These are phyloP conservation scores for Chydorus sphaericus DNA, from an alignment of 2,888 invertebrate species.

Conservation along the genomic window DNA sequence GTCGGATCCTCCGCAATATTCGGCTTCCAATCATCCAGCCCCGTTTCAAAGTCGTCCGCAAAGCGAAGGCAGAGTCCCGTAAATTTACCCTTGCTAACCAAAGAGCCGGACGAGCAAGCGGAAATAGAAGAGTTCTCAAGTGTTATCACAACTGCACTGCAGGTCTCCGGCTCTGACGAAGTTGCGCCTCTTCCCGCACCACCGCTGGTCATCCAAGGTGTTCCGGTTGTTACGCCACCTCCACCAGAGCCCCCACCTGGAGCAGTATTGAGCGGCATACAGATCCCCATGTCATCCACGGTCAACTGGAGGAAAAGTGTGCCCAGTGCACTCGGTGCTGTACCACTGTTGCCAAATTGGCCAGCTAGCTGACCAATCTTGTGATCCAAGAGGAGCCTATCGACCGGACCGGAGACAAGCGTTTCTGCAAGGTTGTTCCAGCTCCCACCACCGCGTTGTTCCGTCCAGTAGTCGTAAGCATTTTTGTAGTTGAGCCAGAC, in stretches of 20 bases:
- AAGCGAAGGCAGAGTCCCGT: conserved; percentile 84
- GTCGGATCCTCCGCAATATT: conserved; percentile 52
- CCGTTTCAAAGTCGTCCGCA: conserved; percentile 93
- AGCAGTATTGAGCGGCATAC: conserved; percentile 73
- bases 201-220: conserved; percentile 32
- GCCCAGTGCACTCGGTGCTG: conserved; percentile 65
- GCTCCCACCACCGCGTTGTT: conserved; percentile 79
- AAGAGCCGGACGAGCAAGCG: conserved; percentile 87
- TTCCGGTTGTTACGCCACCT: too few species aligned
- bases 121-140: conserved; percentile 90
- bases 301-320: conserved; percentile 85
- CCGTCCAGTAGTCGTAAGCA: conserved; percentile 98
- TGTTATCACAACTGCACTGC: conserved; percentile 88
- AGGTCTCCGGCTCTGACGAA: conserved; percentile 45
- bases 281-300: conserved; percentile 92
- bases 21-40: conserved; percentile 94
- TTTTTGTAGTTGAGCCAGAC: conserved; percentile 99
- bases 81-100: conserved; percentile 83
- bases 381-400: too few species aligned
- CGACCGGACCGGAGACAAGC: conserved; percentile 47
- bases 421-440: conserved; percentile 73
- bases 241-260: too few species aligned
- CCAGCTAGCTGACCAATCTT: conserved; percentile 63
- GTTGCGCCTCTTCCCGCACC: conserved; percentile 1
- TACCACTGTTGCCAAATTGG: conserved; percentile 36